phyloP scores from a whole-genome alignment of 2,113 vertebrate species.

The Lepidothrix coronata region DNA sequence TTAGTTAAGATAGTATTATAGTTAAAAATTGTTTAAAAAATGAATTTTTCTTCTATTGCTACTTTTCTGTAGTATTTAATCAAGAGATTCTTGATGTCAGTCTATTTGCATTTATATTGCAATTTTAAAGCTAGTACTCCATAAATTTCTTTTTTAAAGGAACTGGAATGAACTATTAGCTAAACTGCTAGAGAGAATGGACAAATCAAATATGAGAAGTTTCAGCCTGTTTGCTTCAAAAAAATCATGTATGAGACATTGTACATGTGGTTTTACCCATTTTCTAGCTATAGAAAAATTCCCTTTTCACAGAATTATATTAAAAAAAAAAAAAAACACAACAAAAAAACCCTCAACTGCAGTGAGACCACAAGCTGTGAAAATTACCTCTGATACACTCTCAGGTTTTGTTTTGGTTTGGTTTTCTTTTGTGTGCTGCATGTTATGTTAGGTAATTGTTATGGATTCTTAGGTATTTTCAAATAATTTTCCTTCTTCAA shows the following conservation, averaged over 20 bases:
- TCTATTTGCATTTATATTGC: constrained; percentile 46
- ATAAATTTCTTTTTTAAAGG: neutral
- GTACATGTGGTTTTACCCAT: accelerated
- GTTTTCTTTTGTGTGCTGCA: neutral
- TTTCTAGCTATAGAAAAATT: neutral
- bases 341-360: neutral
- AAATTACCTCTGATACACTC: neutral
- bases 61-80: neutral
- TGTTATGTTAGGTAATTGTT: neutral
- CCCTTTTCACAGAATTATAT: neutral
- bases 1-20: neutral
- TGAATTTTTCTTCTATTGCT: neutral
- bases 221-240: neutral
- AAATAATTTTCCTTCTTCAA: neutral
- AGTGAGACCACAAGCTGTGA: neutral
- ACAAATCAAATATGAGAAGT: neutral
- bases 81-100: neutral
- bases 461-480: neutral
- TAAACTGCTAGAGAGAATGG: neutral
- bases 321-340: neutral
- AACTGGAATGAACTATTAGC: neutral
- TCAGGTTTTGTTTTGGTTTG: accelerated
- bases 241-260: neutral
- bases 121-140: neutral
- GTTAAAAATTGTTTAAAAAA: neutral